Evolutionary conservation across 64 coral and sea anemone species (phyloP), one percentile per base, ranked within the genome.

Genomic region (Cladopsammia gracilis): DNA sequence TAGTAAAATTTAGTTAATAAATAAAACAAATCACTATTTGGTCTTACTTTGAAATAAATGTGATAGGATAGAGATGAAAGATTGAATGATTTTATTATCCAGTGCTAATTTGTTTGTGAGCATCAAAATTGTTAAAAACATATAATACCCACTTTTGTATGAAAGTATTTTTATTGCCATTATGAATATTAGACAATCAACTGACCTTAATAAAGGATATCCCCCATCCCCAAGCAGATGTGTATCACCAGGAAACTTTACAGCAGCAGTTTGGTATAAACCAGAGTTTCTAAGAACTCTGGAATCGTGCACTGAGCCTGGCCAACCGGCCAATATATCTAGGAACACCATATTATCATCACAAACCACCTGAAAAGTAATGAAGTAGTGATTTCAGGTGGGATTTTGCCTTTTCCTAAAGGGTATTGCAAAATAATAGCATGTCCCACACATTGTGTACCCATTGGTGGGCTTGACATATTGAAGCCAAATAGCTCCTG

Each of bases 301-400:
- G 25, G 73, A 76, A 62, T 89, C 87, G 7, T 89, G 87, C 3
- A 89, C 87, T 11, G 87, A 89, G 12, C 87, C 87, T 48, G 72
- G 87, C 57, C 87, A 66, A 45, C 73, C 56, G 46, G 73, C 87
- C 24, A 89, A 22, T 3, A 89, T 23, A 66, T 89, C 71, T 1
- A 8, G 53, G 34, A 89, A 62, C 9, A 89, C 57, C 72, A 77
- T 75, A 25, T 89, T 89, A 2, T n/a, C n/a, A n/a, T n/a, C n/a
- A n/a, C n/a, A n/a, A n/a, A n/a, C n/a, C n/a, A n/a, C n/a, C n/a
- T n/a, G 60, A 16, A 76, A 58, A 43, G 62, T 50, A 76, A 9
- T 62, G 25, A 59, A 88, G 16, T 47, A 64, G 18, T 24, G n/a
- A 64, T 64, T 64, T 18, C 14, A 18, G 45, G 20, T 14, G 69